A percentile compares a stretch with the other conserved stretches of the same genome.
Conservation (phyloP, 1,140 invertebrate genomes). For the Tetramorium parvispinum region DNA sequence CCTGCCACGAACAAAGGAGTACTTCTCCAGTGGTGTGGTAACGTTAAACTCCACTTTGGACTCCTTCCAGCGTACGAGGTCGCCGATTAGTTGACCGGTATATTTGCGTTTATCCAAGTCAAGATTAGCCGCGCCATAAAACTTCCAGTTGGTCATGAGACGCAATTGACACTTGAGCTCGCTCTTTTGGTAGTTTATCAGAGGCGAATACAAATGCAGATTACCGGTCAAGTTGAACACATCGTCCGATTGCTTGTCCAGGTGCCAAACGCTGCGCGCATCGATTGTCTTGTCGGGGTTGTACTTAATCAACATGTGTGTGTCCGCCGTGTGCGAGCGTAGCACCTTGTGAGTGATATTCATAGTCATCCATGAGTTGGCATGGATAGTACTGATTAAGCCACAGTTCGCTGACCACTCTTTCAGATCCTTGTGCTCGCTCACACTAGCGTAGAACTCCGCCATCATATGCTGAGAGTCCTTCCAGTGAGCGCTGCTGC, state of each 20-base stretch:
- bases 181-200: slow-evolving; percentile 88
- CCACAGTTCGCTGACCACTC: slow-evolving; percentile 85
- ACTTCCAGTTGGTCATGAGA: slow-evolving; percentile 87
- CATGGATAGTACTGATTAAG: slow-evolving; percentile 87
- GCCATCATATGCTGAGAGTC: slow-evolving; percentile 86
- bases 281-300: slow-evolving; percentile 86
- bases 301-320: slow-evolving; percentile 86
- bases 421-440: slow-evolving; percentile 76
- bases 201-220: slow-evolving; percentile 86
- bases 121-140: slow-evolving; percentile 89
- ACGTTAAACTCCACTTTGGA: slow-evolving; percentile 88
- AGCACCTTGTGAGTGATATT: slow-evolving; percentile 86
- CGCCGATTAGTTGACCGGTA: slow-evolving; percentile 84
- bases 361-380: slow-evolving; percentile 86
- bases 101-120: slow-evolving; percentile 90
- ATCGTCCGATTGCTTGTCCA: slow-evolving; percentile 80
- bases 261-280: slow-evolving; percentile 87
- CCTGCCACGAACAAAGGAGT: slow-evolving; percentile 87
- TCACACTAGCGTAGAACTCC: slow-evolving; percentile 85
- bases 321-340: slow-evolving; percentile 83
- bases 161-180: slow-evolving; percentile 88
- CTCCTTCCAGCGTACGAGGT: slow-evolving; percentile 80
- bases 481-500: slow-evolving; percentile 86
- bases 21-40: slow-evolving; percentile 90
- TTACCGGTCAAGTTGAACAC: slow-evolving; percentile 87